Evolutionary conservation across 2,113 vertebrate genomes (phyloP), one percentile per base, ranked within the genome.

Genomic region (Phylloscopus whistleri): DNA sequence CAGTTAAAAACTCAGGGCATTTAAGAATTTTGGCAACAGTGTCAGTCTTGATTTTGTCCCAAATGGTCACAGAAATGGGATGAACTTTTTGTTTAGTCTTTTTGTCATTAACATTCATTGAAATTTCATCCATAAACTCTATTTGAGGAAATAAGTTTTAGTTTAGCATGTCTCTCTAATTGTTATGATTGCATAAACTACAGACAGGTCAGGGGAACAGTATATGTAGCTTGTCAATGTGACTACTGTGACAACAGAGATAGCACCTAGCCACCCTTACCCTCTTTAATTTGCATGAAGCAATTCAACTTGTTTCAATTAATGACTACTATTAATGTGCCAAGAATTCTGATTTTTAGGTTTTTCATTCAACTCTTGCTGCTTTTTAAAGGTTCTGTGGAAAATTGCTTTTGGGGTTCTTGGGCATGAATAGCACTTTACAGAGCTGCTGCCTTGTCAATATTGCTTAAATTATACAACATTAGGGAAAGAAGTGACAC

Each of bases 241-340:
- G 56, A 73, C 39, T 59, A 52, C 64, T 44, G 31, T 63, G 59
- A 60, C 76, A 95, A 63, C 30, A 56, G 78, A 90, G 48, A 55
- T 74, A 80, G 41, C 69, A 91, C 39, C 67, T 70, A 66, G 55
- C 69, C 75, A 86, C 35, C 48, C 85, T 53, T 84, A 67, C 31
- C 21, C 35, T 78, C 70, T 89, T 92, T 59, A 87, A 91, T 91
- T 92, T 95, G 20, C 44, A 87, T 82, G 41, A 60, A 85, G 46
- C 53, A 92, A 91, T 83, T 87, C 66, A 94, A 89, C 89, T 93
- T 94, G 46, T 28, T 86, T 76, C 80, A 89, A 27, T 89, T 77
- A 68, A 87, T 84, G 52, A 64, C 68, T 82, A 16, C 51, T 77
- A 84, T 81, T 93, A 92, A 86, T 92, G 64, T 84, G 76, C 60